These are phyloP conservation scores for Torymus tubicola DNA, from an alignment of 2,888 invertebrate genomes.

Conservation along the genomic window DNA sequence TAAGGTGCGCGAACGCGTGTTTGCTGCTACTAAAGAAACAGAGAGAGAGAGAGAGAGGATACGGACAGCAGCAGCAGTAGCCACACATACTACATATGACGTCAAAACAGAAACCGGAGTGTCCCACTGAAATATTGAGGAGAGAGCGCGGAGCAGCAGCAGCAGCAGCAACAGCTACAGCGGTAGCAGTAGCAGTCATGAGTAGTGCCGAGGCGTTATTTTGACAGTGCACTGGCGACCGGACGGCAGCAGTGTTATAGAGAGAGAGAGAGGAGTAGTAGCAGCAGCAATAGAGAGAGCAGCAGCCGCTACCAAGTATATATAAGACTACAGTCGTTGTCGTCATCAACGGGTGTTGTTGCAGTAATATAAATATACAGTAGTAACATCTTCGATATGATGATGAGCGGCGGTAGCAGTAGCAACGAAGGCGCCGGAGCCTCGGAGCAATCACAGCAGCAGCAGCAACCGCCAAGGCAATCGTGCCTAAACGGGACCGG, in stretches of 20 bases:
- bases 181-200: conserved; percentile 24
- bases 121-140: conserved; percentile 47
- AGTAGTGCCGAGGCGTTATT: conserved; percentile 39
- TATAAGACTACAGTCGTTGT: neutral
- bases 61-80: neutral
- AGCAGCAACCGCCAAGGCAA: neutral
- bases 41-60: conserved; percentile 8
- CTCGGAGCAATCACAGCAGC: conserved; percentile 1
- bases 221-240: conserved; percentile 39
- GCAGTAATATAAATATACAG: too few species aligned
- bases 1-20: too few species aligned
- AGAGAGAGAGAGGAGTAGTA: conserved; percentile 1
- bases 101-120: conserved; percentile 58
- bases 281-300: conserved; percentile 9
- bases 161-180: too few species aligned
- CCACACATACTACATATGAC: conserved; percentile 47
- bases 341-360: neutral
- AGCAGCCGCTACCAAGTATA: conserved; percentile 1
- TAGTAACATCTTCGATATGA: neutral
- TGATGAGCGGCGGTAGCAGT: conserved; percentile 5
- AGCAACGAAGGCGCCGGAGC: neutral
- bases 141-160: conserved; percentile 19
- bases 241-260: neutral
- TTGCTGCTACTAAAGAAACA: neutral
- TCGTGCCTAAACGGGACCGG: too few species aligned